Percentiles rank a stretch among this genome's conserved stretches.
phyloP scores from a whole-genome alignment of 2,797 vertebrate genomes.

The Muscicapa comitata region DNA sequence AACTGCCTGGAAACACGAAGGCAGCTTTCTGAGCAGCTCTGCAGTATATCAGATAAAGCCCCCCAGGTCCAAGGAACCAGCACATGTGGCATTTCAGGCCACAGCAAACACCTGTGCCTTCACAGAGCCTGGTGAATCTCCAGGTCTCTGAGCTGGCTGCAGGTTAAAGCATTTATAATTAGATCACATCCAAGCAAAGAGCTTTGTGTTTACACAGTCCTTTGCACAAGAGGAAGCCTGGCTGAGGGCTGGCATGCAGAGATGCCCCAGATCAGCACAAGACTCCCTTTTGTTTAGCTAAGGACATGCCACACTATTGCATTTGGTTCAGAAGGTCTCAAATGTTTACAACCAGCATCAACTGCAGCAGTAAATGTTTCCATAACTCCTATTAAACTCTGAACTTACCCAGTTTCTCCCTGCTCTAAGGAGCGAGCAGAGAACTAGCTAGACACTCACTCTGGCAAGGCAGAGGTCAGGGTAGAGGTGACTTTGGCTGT shows the following conservation, averaged over 20 bases:
- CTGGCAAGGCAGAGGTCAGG: slow-evolving; percentile 24
- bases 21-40: slow-evolving; percentile 3
- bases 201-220: not conserved
- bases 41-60: not conserved
- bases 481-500: not conserved
- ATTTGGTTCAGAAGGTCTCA: slow-evolving; percentile 29
- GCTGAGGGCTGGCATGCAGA: not conserved
- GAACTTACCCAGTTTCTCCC: not conserved
- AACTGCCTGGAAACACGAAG: not conserved
- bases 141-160: not conserved
- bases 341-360: slow-evolving; percentile 25
- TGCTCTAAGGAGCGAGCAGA: not conserved
- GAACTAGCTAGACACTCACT: not conserved
- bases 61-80: not conserved
- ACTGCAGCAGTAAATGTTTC: not conserved
- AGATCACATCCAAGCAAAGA: not conserved
- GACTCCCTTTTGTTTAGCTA: slow-evolving; percentile 12
- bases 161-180: not conserved
- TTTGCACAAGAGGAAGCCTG: not conserved
- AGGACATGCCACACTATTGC: not conserved
- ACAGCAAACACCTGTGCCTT: not conserved
- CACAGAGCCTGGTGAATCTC: not conserved
- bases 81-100: not conserved
- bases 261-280: not conserved
- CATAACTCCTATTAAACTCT: slow-evolving; percentile 33